A percentile compares a stretch with the other conserved stretches of the same genome.
These are phyloP conservation scores for Pararge aegeria DNA, from an alignment of 1,140 invertebrate species.

Conservation along the genomic window DNA sequence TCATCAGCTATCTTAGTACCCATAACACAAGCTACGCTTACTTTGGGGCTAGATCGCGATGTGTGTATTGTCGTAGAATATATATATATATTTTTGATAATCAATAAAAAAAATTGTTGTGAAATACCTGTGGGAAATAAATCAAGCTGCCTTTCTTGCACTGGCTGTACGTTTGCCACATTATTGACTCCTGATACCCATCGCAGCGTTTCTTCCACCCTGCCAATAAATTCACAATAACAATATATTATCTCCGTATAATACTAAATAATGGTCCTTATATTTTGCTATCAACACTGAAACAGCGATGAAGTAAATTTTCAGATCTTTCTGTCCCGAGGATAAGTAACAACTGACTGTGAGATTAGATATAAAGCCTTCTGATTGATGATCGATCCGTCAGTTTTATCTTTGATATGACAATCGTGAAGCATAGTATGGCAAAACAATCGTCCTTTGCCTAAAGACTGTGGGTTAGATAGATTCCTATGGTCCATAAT, in stretches of 20 bases:
- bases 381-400: neutral
- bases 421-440: neutral
- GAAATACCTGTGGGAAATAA: constrained; percentile 68
- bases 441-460: too few species aligned
- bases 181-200: constrained; percentile 78
- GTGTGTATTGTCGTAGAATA: too few species aligned
- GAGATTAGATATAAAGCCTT: neutral
- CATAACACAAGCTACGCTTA: too few species aligned
- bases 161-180: constrained; percentile 57
- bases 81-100: too few species aligned
- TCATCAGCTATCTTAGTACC: too few species aligned
- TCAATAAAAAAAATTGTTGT: too few species aligned
- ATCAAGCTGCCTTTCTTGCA: constrained; percentile 73
- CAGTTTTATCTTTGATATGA: neutral
- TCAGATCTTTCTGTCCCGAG: neutral
- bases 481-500: too few species aligned
- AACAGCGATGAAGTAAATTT: neutral
- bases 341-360: neutral
- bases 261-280: too few species aligned
- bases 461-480: too few species aligned
- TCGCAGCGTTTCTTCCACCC: constrained; percentile 76
- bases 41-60: too few species aligned
- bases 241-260: too few species aligned
- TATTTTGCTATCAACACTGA: neutral
- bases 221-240: constrained; percentile 37